Percentiles rank a stretch among this genome's conserved stretches.
Conservation (phyloP, 1,140 invertebrate genomes). For the Battus philenor region DNA sequence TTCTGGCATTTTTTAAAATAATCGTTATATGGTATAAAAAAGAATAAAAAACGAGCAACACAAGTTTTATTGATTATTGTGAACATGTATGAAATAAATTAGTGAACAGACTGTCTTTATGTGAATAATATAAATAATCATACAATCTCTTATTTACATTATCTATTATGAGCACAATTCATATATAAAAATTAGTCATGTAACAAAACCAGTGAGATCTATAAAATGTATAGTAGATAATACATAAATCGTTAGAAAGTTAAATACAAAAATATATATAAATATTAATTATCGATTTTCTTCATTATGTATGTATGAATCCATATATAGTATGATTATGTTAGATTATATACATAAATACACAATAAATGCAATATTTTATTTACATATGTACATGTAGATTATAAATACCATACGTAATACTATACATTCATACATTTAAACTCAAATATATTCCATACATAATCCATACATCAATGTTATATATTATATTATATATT, state of each 20-base stretch:
- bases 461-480: constrained; percentile 16
- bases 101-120: not conserved
- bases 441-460: constrained; percentile 16
- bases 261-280: constrained; percentile 21
- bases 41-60: constrained; percentile 4
- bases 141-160: constrained; percentile 22
- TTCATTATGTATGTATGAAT: too few relatives aligned
- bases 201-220: constrained; percentile 19
- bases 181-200: constrained; percentile 10
- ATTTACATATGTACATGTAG: constrained; percentile 57
- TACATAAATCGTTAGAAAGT: not conserved
- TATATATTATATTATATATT: constrained; percentile 21
- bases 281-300: constrained; percentile 22
- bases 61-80: constrained; percentile 11
- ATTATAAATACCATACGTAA: constrained; percentile 26
- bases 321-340: too few relatives aligned
- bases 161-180: constrained; percentile 21
- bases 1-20: too few relatives aligned
- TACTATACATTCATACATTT: constrained; percentile 19
- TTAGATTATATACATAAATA: constrained; percentile 20
- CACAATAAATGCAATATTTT: constrained; percentile 52
- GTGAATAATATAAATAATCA: constrained; percentile 17
- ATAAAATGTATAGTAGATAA: constrained; percentile 18
- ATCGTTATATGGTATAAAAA: too few relatives aligned
- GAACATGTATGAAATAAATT: constrained; percentile 2